Evolutionary conservation across 1,140 invertebrate genomes (phyloP).

Genomic region (Mercenaria mercenaria): DNA sequence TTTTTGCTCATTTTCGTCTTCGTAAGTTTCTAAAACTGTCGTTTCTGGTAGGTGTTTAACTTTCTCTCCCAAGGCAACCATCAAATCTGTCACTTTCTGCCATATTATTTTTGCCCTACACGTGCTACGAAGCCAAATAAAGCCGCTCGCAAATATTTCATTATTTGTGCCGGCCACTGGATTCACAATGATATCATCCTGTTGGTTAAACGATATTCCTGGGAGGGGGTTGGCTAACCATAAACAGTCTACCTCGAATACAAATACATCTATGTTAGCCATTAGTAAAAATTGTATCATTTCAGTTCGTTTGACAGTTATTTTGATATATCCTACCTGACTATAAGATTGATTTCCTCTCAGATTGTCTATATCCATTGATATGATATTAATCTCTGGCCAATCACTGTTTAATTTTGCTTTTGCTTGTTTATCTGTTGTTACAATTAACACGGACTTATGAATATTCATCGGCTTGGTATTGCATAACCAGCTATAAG

Average conservation of each 20-base stretch:
- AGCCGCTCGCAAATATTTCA: background rate
- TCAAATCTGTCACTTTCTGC: conserved; percentile 5
- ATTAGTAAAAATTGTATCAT: conserved; percentile 68
- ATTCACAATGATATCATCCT: conserved; percentile 70
- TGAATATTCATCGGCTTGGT: too few relatives aligned
- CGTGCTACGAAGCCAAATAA: background rate
- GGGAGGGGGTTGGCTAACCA: conserved; percentile 76
- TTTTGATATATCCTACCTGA: conserved; percentile 74
- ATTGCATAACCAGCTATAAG: too few relatives aligned
- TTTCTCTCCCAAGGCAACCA: background rate
- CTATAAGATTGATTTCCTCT: conserved; percentile 73
- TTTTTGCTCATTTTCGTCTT: too few relatives aligned
- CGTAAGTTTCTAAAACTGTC: too few relatives aligned
- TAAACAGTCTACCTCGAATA: conserved; percentile 80
- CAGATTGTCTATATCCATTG: background rate
- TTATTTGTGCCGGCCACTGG: conserved; percentile 36
- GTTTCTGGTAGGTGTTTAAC: too few relatives aligned
- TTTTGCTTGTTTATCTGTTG: too few relatives aligned
- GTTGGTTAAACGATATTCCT: background rate
- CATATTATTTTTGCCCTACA: background rate
- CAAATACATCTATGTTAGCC: conserved; percentile 69
- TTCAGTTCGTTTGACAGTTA: conserved; percentile 74
- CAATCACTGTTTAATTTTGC: too few relatives aligned
- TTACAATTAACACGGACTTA: too few relatives aligned
- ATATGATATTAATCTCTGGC: too few relatives aligned